Percentiles rank a stretch among this genome's conserved stretches.
These are phyloP conservation scores for Pelmatolapia mariae DNA, from an alignment of 2,113 vertebrate species.

Conservation along the genomic window DNA sequence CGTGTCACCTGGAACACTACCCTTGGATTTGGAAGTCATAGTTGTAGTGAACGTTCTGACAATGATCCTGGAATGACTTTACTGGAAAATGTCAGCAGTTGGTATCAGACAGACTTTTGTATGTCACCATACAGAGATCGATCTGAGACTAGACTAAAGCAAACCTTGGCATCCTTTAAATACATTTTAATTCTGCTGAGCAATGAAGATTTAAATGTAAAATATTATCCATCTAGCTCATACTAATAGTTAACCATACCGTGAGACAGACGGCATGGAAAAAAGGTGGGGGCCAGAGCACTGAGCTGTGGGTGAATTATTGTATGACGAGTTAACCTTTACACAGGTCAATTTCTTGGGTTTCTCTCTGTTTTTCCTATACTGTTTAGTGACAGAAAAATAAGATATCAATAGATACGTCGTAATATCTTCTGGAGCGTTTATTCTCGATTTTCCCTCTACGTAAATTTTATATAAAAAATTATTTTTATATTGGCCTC, in stretches of 20 bases:
- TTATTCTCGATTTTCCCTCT: background rate
- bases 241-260: background rate
- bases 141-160: background rate
- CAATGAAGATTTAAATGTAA: background rate
- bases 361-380: background rate
- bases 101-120: background rate
- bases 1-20: slow-evolving; percentile 67
- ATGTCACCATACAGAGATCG: background rate
- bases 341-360: background rate
- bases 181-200: background rate
- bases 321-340: background rate
- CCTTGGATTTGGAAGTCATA: slow-evolving; percentile 62
- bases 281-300: background rate
- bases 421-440: background rate
- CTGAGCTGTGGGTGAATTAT: background rate
- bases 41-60: background rate
- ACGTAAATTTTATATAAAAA: background rate
- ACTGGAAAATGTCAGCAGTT: background rate
- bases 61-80: slow-evolving; percentile 14
- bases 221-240: background rate
- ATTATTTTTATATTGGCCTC: background rate
- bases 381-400: background rate
- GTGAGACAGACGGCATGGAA: background rate
- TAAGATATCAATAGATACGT: background rate
- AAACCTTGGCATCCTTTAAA: background rate